phyloP scores from a whole-genome alignment of 2,113 vertebrate genomes.

The Ciconia maguari region DNA sequence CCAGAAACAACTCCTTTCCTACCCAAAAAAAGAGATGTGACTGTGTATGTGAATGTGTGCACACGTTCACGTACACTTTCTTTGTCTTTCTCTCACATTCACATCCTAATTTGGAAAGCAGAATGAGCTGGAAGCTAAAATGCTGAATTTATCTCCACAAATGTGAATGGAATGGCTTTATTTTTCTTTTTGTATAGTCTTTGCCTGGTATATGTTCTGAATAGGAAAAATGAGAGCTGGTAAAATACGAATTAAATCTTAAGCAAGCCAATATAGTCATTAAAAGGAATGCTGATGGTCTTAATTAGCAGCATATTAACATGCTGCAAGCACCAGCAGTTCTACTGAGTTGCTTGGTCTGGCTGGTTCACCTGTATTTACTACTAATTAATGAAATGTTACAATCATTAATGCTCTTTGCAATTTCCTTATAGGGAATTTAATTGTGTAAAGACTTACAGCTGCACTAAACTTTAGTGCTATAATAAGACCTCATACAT shows the following conservation, averaged over 20 bases:
- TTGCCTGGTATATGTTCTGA: not conserved
- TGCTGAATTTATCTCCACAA: not conserved
- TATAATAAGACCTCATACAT: not conserved
- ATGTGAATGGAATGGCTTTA: not conserved
- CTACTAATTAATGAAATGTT: conserved; percentile 47
- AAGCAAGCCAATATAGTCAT: conserved; percentile 23
- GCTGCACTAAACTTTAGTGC: not conserved
- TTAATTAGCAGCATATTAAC: conserved; percentile 65
- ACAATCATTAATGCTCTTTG: conserved; percentile 19
- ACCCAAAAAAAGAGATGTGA: not conserved
- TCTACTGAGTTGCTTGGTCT: not conserved
- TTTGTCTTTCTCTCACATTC: not conserved
- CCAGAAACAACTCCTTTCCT: not conserved
- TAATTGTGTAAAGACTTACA: conserved; percentile 33
- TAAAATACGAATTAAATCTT: not conserved
- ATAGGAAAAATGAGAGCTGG: not conserved
- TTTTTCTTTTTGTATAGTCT: not conserved
- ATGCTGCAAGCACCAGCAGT: conserved; percentile 25
- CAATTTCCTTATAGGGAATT: not conserved
- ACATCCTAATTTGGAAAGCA: not conserved
- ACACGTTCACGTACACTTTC: fast-evolving
- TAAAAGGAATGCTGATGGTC: conserved; percentile 27
- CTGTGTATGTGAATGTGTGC: not conserved
- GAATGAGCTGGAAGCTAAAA: not conserved
- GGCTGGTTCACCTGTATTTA: conserved; percentile 56